Evolutionary conservation across 2,888 invertebrate genomes (phyloP), one percentile per base, ranked within the genome.

Genomic region (Iselma pallidipennis): DNA sequence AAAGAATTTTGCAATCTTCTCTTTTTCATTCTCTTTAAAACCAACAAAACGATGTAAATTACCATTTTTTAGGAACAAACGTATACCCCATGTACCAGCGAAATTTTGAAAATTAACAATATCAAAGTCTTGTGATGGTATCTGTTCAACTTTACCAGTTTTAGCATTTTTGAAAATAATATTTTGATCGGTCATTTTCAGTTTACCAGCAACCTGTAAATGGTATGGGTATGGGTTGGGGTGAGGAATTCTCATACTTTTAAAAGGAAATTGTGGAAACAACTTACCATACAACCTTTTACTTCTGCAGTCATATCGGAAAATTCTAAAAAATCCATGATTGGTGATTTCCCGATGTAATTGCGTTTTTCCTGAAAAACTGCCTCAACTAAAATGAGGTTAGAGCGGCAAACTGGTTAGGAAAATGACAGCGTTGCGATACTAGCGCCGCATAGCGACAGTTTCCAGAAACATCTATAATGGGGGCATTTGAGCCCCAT

Each of bases 141-240:
- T 89, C 78, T 95, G 94, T 77, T 97, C 97, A 0, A 97, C 94
- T 82, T 96, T 97, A 1, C 98, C 98, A 0, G 98, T 98, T 83
- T 95, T 96, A 68, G 88, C 91, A 81, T 97, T 98, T 81, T 98
- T 98, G 80, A 97, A 99, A 51, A 93, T 87, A 31, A 98, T 90
- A 72, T 88, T 89, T 76, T 93, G 91, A 68, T 96, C 95, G 0
- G 95, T 94, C 81, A 99, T 87, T 82, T 97, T 97, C 31, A 99
- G 82, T 63, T 94, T 88, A 0, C 98, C 98, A 6, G 92, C 89
- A 52, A 93, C 92, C 98, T 98, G 76, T 63, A 57, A 49, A 59
- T 54, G 55, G 42, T 9, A 61, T 26, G 42, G 60, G 33, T 55
- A 33, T 51, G 49, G 63, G 48, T 48, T 50, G n/a, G n/a, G n/a